phyloP scores from a whole-genome alignment of 2,113 vertebrate species.

The Lagopus leucura region DNA sequence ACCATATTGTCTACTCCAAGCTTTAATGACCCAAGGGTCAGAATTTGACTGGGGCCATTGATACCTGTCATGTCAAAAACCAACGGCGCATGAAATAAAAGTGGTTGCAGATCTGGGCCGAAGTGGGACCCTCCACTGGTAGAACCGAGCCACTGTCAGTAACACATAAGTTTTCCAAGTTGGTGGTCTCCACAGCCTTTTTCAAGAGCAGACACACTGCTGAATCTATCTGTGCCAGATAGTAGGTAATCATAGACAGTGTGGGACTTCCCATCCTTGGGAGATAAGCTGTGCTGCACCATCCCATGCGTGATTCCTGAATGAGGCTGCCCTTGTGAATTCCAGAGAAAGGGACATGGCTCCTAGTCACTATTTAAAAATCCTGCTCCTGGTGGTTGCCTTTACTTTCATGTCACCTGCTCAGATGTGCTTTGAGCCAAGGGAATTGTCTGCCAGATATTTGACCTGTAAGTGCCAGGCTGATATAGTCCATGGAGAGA shows the following conservation, averaged over 20 bases:
- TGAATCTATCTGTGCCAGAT: background rate
- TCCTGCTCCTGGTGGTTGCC: background rate
- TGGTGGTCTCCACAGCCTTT: fast-evolving
- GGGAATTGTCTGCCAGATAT: background rate
- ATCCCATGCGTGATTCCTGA: no score
- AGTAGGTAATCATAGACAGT: background rate
- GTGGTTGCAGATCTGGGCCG: background rate
- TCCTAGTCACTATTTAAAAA: background rate
- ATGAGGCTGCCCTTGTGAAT: background rate
- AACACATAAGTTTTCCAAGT: background rate
- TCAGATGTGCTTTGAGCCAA: background rate
- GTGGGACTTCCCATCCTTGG: background rate
- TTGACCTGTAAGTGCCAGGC: background rate
- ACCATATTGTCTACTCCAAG: background rate
- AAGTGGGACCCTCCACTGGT: background rate
- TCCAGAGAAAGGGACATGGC: background rate
- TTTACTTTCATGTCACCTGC: background rate
- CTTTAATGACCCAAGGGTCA: background rate
- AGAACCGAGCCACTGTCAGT: fast-evolving
- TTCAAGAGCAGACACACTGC: background rate
- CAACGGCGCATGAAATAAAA: background rate
- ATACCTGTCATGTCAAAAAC: background rate
- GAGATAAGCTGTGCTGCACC: background rate
- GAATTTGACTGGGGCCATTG: background rate
- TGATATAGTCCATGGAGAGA: background rate